Evolutionary conservation across 2,113 vertebrate species (phyloP), one percentile per base, ranked within the genome.

Genomic region (Bucco capensis): DNA sequence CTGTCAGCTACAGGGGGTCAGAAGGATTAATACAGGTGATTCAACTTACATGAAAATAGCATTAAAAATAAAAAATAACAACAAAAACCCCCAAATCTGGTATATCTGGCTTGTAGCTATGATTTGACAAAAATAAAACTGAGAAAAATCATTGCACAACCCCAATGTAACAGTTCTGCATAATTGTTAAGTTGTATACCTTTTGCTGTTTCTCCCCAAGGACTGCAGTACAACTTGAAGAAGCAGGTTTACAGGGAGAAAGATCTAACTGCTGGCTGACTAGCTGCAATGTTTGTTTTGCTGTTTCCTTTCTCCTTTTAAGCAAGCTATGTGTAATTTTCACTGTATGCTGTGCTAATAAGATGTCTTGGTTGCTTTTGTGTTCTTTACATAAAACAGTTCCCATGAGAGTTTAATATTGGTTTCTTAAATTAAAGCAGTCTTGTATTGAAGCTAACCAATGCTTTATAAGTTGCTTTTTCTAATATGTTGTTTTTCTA

Each of bases 341-440:
- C 72, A 72, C 92, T 88, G 89, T 95, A 97, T 91, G 92, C 92
- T 93, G 94, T 90, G 64, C 84, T 93, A 78, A 78, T 84, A 60
- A 92, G 54, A 57, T 92, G 79, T 91, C 96, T 87, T 83, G 69
- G 74, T 96, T 51, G 78, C 89, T 93, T 85, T 90, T n/a, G n/a
- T n/a, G n/a, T n/a, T n/a, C n/a, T n/a, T n/a, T n/a, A n/a, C n/a
- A n/a, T n/a, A n/a, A n/a, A n/a, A 89, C 24, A 71, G 77, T 89
- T 96, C 82, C 69, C 76, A 23, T 37, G 84, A 87, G 50, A 72
- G 89, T 89, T 93, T 86, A 54, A 86, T 88, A 84, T 86, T 10
- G 3, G 8, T 89, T 95, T 96, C 78, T 94, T 95, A 96, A 96
- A 90, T 96, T 97, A 96, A 93, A 92, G 86, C 46, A 54, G 42